Evolutionary conservation across 2,888 invertebrate genomes (phyloP).

Genomic region (Linnaemya tessellans): DNA sequence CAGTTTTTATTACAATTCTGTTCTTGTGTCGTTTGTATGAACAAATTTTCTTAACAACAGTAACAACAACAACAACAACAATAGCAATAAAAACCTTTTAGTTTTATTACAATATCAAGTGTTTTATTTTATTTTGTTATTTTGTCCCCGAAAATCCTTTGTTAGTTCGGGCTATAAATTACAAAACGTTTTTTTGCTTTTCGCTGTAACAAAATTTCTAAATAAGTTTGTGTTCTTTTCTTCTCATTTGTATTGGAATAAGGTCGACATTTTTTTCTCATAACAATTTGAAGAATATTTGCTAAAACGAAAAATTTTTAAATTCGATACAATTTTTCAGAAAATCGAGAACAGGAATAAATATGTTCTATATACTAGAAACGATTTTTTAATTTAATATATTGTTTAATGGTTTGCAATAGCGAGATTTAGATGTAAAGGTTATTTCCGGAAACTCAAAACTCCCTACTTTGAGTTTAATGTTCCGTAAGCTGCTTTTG

Average conservation of each 20-base stretch:
- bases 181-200: constrained; percentile 14
- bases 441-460: no score
- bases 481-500: no score
- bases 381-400: no score
- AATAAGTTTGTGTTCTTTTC: background rate
- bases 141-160: constrained; percentile 37
- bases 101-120: constrained; percentile 54
- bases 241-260: background rate
- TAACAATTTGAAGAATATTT: no score
- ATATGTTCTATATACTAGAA: no score
- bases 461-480: no score
- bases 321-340: no score
- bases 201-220: background rate
- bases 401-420: no score
- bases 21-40: constrained; percentile 13
- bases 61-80: constrained; percentile 9
- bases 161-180: constrained; percentile 43
- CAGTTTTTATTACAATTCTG: constrained; percentile 29
- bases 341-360: no score
- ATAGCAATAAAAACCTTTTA: constrained; percentile 41
- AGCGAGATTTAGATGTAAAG: no score
- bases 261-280: no score
- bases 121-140: constrained; percentile 5
- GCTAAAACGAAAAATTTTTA: no score
- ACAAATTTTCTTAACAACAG: background rate